phyloP scores from a whole-genome alignment of 2,113 vertebrate species.

The Zeus faber region DNA sequence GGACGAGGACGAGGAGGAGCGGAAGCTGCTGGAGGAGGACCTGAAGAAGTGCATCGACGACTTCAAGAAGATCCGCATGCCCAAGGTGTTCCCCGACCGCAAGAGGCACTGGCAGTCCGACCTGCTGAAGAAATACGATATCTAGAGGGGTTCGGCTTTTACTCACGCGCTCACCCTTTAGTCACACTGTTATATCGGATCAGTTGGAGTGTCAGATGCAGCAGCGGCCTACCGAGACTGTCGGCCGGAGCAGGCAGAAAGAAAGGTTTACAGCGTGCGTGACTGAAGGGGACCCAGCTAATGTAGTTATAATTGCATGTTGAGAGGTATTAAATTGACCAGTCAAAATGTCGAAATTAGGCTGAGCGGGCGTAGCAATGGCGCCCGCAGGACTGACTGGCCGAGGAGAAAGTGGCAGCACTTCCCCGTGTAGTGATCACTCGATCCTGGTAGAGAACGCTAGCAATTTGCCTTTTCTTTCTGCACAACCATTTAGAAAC shows the following conservation, averaged over 20 bases:
- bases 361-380: slow-evolving; percentile 25
- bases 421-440: slow-evolving; percentile 19
- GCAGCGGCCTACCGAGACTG: no score
- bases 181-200: background rate
- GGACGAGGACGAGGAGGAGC: slow-evolving; percentile 71
- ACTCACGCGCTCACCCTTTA: background rate
- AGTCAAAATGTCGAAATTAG: slow-evolving; percentile 24
- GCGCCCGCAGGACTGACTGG: slow-evolving; percentile 1
- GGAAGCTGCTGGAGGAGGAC: slow-evolving; percentile 74
- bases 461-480: slow-evolving; percentile 6
- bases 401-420: background rate
- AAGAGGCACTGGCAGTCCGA: slow-evolving; percentile 81
- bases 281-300: no score
- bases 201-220: no score
- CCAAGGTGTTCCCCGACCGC: slow-evolving; percentile 74
- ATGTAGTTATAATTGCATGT: no score
- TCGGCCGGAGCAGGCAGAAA: no score
- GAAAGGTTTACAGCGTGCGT: no score
- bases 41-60: slow-evolving; percentile 79
- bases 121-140: slow-evolving; percentile 77
- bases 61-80: slow-evolving; percentile 74
- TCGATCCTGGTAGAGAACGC: slow-evolving; percentile 11
- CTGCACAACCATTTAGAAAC: slow-evolving; percentile 11
- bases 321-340: no score
- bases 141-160: no score